Evolutionary conservation across 2,888 invertebrate species (phyloP), one percentile per base, ranked within the genome.

Genomic region (Neelides folsomi): DNA sequence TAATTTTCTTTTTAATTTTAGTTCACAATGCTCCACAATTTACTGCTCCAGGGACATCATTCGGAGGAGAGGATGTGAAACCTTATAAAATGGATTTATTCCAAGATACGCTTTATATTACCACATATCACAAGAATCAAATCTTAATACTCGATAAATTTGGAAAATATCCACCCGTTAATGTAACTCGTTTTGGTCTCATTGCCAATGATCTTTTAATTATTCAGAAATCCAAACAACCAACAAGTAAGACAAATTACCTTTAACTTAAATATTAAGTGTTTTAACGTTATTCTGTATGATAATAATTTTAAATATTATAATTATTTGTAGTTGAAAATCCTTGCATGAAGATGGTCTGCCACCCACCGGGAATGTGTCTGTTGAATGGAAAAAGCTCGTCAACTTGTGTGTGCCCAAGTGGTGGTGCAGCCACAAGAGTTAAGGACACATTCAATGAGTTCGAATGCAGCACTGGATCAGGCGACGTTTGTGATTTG

Each of bases 1-100:
- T 52, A 37, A 41, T 19, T 36, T 49, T 16, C 13, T 34, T 19
- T 46, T 40, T 45, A 27, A 18, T 38, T 15, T 41, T 18, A 7
- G 48, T 15, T 47, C 12, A 35, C 2, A 1, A 9, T 16, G 35
- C 16, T 8, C 6, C 5, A 2, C 36, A 20, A 43, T 44, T 41
- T 15, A 7, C 27, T 27, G 27, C 15, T 18, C n/a, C 18, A 39
- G 15, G 15, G n/a, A 16, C 13, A 13, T 18, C 6, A 13, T 47
- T 15, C 15, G 58, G 49, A 57, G 45, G 68, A 71, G 65, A 66
- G 68, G 75, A 73, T 57, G 77, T 79, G 59, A 79, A 79, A 66
- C 84, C 85, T 0, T 79, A 76, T 67, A 79, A 79, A 68, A 70
- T 86, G 35, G 83, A 83, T 65, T 76, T 85, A 0, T 84, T 85